phyloP scores from a whole-genome alignment of 1,140 invertebrate species.

The Matsumurasca onukii region DNA sequence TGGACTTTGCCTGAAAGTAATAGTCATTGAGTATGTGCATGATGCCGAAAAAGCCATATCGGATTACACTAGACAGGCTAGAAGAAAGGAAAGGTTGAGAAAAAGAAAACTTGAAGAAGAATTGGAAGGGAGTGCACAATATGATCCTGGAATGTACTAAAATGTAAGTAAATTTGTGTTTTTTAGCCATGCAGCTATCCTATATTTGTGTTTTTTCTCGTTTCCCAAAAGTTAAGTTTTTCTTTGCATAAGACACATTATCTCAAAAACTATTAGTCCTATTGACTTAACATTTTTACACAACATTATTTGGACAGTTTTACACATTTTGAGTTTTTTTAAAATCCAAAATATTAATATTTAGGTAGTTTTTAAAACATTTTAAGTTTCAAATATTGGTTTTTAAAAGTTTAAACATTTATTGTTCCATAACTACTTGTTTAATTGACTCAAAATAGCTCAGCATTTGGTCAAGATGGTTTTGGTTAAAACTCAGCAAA shows the following conservation, averaged over 20 bases:
- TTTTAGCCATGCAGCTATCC: too few species aligned
- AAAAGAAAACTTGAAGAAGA: slow-evolving; percentile 2
- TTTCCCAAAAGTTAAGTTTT: neutral
- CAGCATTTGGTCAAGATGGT: too few species aligned
- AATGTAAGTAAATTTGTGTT: neutral
- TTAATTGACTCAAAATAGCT: neutral
- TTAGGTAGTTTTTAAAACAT: neutral
- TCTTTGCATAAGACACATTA: neutral
- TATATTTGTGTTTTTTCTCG: neutral
- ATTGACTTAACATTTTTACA: slow-evolving; percentile 2
- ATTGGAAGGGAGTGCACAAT: neutral
- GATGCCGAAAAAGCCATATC: slow-evolving; percentile 2
- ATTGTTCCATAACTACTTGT: neutral
- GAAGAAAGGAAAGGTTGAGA: neutral
- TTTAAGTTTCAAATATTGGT: neutral
- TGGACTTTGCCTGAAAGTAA: too few species aligned
- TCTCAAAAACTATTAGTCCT: neutral
- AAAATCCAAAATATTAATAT: neutral
- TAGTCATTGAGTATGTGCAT: neutral
- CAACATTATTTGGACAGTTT: neutral
- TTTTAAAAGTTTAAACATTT: neutral
- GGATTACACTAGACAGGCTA: neutral
- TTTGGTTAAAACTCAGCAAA: neutral
- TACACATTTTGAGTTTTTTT: neutral
- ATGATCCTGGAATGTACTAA: neutral